Evolutionary conservation across 2,888 invertebrate genomes (phyloP).

Genomic region (Poecilus cupreus): DNA sequence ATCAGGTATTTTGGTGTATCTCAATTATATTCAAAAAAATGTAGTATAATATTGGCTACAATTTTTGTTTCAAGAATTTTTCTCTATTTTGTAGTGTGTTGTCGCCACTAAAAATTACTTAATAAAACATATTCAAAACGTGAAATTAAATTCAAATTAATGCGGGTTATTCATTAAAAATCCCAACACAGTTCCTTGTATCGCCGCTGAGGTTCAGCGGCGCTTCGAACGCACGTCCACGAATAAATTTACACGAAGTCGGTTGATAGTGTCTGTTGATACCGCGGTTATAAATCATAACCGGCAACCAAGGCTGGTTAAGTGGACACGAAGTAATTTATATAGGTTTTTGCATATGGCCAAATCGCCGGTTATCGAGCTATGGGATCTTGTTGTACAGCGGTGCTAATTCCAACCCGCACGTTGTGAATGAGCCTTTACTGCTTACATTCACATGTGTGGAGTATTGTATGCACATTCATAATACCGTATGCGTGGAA

Average conservation of each 20-base stretch:
- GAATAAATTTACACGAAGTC: constrained; percentile 44
- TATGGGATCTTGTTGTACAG: constrained; percentile 1
- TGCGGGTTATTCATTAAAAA: no score
- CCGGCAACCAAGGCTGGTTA: not conserved
- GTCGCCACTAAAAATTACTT: no score
- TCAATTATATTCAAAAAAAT: no score
- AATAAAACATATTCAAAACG: no score
- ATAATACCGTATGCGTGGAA: not conserved
- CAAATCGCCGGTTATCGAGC: constrained; percentile 14
- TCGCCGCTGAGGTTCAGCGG: no score
- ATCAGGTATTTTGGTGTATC: no score
- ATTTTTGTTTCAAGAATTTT: no score
- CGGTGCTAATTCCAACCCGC: not conserved
- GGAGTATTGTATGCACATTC: no score
- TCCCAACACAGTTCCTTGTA: no score
- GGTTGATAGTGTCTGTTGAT: constrained; percentile 17
- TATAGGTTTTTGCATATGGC: constrained; percentile 44
- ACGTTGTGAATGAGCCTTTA: not conserved
- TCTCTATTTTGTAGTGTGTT: no score
- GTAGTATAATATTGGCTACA: no score
- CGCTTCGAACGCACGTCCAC: not conserved
- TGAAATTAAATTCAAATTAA: no score
- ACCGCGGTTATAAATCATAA: constrained; percentile 43
- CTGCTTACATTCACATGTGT: not conserved
- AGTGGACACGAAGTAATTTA: constrained; percentile 36